Conservation (phyloP, 2,888 invertebrate species). For the Macrosiphum euphorbiae region DNA sequence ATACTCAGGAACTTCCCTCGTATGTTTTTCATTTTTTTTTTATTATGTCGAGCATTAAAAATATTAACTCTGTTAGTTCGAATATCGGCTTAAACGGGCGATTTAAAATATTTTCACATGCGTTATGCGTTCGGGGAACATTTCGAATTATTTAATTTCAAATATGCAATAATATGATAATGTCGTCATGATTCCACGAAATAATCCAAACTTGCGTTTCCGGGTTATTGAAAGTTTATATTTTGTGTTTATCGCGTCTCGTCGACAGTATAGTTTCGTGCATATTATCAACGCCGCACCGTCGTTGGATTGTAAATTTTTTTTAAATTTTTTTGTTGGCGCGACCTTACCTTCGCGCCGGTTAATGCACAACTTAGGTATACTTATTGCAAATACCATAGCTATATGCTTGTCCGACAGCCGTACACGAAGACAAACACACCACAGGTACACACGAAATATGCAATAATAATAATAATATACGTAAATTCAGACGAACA, state of each 20-base stretch:
- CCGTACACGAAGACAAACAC: neutral
- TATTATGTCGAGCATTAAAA: neutral
- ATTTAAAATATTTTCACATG: neutral
- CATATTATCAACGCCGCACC: too few relatives aligned
- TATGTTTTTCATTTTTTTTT: neutral
- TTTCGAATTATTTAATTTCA: neutral
- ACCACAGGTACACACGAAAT: neutral
- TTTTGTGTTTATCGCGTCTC: neutral
- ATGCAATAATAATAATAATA: neutral
- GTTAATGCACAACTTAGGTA: neutral
- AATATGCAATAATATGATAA: neutral
- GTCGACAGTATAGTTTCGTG: too few relatives aligned
- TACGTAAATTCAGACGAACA: neutral
- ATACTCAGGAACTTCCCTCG: neutral
- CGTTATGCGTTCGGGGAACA: neutral
- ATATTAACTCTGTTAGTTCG: neutral
- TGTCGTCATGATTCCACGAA: neutral
- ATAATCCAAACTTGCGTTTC: neutral
- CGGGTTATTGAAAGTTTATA: neutral
- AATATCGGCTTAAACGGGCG: neutral
- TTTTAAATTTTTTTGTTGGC: neutral
- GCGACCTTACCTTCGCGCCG: neutral
- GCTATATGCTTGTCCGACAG: neutral
- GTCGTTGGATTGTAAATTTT: neutral
- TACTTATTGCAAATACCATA: neutral